Evolutionary conservation across 2,113 vertebrate species (phyloP).

Genomic region (Gallinago undulata): DNA sequence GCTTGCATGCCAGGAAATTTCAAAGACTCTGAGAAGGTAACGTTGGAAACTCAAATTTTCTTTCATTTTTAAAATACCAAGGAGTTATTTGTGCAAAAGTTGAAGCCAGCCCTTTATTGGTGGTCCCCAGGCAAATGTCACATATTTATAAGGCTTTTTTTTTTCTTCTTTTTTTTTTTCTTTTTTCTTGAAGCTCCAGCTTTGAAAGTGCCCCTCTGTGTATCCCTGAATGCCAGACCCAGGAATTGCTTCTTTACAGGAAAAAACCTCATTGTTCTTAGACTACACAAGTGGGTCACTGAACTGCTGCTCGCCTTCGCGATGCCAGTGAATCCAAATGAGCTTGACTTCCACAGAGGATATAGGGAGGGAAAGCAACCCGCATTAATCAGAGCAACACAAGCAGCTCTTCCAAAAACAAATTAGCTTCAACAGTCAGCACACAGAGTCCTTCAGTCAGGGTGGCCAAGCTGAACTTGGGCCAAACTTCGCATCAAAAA

Average conservation of each 20-base stretch:
- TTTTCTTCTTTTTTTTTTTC: too few relatives aligned
- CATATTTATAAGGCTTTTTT: neutral
- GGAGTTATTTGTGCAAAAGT: neutral
- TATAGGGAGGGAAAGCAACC: neutral
- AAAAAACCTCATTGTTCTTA: neutral
- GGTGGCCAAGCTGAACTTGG: neutral
- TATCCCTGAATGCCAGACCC: neutral
- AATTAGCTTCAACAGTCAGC: constrained; percentile 6
- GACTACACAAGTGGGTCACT: neutral
- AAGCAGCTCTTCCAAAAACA: constrained; percentile 22
- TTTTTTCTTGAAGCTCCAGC: neutral
- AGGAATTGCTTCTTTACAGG: neutral
- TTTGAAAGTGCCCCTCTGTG: neutral
- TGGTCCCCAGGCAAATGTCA: neutral
- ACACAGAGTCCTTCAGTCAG: constrained; percentile 25
- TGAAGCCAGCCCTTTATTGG: neutral
- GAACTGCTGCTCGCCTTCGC: neutral
- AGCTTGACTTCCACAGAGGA: neutral
- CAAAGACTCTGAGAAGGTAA: neutral
- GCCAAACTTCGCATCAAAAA: neutral
- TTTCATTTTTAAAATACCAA: neutral
- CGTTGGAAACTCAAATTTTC: neutral
- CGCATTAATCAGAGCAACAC: neutral
- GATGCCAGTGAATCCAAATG: neutral
- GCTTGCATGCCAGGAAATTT: neutral